Evolutionary conservation across 2,888 invertebrate genomes (phyloP), one percentile per base, ranked within the genome.

Genomic region (Apamea anceps): DNA sequence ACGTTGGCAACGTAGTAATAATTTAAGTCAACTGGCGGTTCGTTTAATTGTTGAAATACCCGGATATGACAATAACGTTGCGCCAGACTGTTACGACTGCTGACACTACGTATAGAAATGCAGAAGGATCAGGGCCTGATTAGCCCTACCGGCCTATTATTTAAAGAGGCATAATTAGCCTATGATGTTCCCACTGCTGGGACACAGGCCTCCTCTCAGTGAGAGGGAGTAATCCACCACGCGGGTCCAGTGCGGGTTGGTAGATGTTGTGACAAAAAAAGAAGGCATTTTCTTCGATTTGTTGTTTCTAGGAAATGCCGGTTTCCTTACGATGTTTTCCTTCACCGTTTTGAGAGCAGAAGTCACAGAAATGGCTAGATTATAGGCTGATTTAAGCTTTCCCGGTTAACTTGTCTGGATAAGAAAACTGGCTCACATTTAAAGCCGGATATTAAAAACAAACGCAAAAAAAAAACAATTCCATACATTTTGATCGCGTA

Each of bases 11-110:
- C 32, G 37, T 15, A n/a, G 54, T 37, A 72, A 72, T 54, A 81
- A 72, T 83, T 70, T 15, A 37, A 60, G 78, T 78, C 48, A 60
- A 73, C 57, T 54, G 32, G 42, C 54, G 65, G 32, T 32, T 37
- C 21, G 32, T 18, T 65, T 84, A 65, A 84, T 79, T 78, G 71
- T 65, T 65, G 72, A 72, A 77, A 65, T 84, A 68, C 32, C 18
- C 51, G 42, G 60, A 72, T 72, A 63, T 73, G 72, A 78, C 63
- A 75, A 57, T 72, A 65, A 63, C 42, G n/a, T n/a, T 8, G 21
- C 21, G 48, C n/a, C 54, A 48, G 68, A 77, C 42, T 72, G 81
- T 72, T 72, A 68, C 72, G 67, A 63, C 75, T 62, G 45, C 45
- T 82, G 8, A 21, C 25, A 25, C 1, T 15, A 10, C 28, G 15